phyloP scores from a whole-genome alignment of 2,113 vertebrate species.

The Paraplagusia blochii region DNA sequence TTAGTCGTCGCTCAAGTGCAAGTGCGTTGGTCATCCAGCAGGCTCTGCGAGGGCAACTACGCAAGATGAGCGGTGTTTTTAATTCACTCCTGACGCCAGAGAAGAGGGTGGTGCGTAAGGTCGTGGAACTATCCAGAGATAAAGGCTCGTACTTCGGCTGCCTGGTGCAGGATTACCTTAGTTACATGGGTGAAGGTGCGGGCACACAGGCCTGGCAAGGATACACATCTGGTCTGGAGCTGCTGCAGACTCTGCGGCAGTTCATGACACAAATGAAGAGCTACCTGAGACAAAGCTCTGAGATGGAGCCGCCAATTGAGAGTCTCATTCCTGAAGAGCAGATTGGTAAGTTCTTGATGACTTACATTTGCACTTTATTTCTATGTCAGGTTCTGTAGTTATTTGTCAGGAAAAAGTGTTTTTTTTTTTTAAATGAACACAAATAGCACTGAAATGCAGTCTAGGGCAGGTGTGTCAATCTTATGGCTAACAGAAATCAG shows the following conservation, averaged over 20 bases:
- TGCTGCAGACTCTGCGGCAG: slow-evolving; percentile 95
- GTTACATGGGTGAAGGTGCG: slow-evolving; percentile 88
- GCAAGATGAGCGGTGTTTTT: slow-evolving; percentile 90
- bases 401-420: too few relatives aligned
- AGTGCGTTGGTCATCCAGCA: slow-evolving; percentile 82
- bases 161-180: slow-evolving; percentile 93
- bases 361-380: too few relatives aligned
- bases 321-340: slow-evolving; percentile 94
- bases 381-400: too few relatives aligned
- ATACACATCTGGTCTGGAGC: slow-evolving; percentile 85
- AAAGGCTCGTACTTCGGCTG: slow-evolving; percentile 91
- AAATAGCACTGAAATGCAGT: too few relatives aligned
- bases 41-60: slow-evolving; percentile 85
- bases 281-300: slow-evolving; percentile 92
- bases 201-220: slow-evolving; percentile 71
- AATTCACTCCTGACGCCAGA: slow-evolving; percentile 91
- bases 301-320: slow-evolving; percentile 90
- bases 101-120: slow-evolving; percentile 84
- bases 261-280: slow-evolving; percentile 98
- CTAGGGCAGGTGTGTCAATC: too few relatives aligned
- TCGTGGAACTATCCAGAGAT: slow-evolving; percentile 85
- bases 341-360: slow-evolving; percentile 83
- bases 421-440: too few relatives aligned
- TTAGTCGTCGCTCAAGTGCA: slow-evolving; percentile 79
- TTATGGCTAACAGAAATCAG: too few relatives aligned